These are phyloP conservation scores for Mesochorus sp. DNA, from an alignment of 2,888 invertebrate species.

Conservation along the genomic window DNA sequence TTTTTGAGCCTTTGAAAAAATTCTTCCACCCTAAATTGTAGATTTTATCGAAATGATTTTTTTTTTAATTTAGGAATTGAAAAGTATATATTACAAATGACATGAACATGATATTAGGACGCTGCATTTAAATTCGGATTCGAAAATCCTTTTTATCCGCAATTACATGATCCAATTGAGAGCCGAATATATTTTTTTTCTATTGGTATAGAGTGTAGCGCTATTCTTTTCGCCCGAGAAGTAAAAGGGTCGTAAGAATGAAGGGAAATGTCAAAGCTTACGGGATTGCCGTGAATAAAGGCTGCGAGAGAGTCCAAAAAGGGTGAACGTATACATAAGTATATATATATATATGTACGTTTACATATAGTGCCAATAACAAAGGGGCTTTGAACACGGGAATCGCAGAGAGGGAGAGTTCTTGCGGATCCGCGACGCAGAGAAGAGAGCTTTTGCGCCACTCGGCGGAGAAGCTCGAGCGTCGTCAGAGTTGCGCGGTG, in stretches of 20 bases:
- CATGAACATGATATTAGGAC: too few relatives aligned
- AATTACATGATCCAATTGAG: too few relatives aligned
- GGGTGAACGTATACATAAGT: too few relatives aligned
- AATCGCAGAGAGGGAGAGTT: background rate
- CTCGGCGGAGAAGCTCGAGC: slow-evolving; percentile 54
- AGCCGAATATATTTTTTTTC: background rate
- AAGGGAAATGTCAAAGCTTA: slow-evolving; percentile 23
- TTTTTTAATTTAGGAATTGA: too few relatives aligned
- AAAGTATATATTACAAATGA: too few relatives aligned
- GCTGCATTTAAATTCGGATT: too few relatives aligned
- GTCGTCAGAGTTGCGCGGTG: slow-evolving; percentile 61
- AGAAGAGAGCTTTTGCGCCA: slow-evolving; percentile 65
- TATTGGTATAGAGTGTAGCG: background rate
- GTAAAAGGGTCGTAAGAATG: background rate
- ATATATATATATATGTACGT: slow-evolving; percentile 1
- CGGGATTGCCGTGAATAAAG: slow-evolving; percentile 29
- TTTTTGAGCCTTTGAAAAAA: too few relatives aligned
- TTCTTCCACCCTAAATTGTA: too few relatives aligned
- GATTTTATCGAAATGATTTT: too few relatives aligned
- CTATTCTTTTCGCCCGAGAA: background rate
- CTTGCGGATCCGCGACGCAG: slow-evolving; percentile 52
- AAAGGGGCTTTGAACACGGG: slow-evolving; percentile 12
- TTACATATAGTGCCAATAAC: slow-evolving; percentile 8
- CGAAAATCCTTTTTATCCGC: too few relatives aligned
- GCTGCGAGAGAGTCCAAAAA: slow-evolving; percentile 12